Percentiles rank a stretch among this genome's conserved stretches.
Conservation (phyloP, 2,888 invertebrate genomes). For the Penaeus monodon region DNA sequence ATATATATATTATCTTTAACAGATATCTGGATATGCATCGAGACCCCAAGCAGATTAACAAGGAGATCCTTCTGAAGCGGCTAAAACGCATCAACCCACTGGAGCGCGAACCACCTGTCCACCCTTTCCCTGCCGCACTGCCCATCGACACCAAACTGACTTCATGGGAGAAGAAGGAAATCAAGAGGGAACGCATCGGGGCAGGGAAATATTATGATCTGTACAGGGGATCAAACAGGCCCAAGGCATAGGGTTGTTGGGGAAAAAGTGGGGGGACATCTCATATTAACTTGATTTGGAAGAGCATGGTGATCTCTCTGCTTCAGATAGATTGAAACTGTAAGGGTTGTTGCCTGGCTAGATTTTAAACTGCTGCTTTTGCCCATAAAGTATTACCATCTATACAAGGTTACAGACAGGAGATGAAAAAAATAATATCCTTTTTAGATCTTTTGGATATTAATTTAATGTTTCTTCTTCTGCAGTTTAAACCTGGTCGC, state of each 20-base stretch:
- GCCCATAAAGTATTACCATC: no score
- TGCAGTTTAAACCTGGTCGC: no score
- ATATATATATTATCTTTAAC: slow-evolving; percentile 66
- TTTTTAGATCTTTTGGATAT: no score
- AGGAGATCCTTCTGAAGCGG: slow-evolving; percentile 86
- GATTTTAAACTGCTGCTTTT: no score
- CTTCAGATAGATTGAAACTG: no score
- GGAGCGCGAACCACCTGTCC: slow-evolving; percentile 74
- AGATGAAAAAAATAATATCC: no score
- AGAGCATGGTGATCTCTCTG: no score
- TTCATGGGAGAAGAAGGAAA: slow-evolving; percentile 46
- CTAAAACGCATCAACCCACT: slow-evolving; percentile 87
- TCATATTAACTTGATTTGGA: no score
- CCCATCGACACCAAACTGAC: slow-evolving; percentile 35
- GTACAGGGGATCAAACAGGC: slow-evolving; percentile 51
- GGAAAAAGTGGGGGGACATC: no score
- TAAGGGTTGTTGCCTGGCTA: no score
- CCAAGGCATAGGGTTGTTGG: not conserved
- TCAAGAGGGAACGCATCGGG: slow-evolving; percentile 42
- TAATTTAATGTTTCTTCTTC: no score
- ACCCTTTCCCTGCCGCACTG: slow-evolving; percentile 48
- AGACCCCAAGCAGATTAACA: slow-evolving; percentile 89
- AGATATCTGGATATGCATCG: slow-evolving; percentile 93
- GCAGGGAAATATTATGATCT: slow-evolving; percentile 52
- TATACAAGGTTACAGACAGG: no score